A percentile compares a stretch with the other conserved stretches of the same genome.
These are phyloP conservation scores for Macquaria ambigua DNA, from an alignment of 2,113 vertebrate genomes.

Conservation along the genomic window DNA sequence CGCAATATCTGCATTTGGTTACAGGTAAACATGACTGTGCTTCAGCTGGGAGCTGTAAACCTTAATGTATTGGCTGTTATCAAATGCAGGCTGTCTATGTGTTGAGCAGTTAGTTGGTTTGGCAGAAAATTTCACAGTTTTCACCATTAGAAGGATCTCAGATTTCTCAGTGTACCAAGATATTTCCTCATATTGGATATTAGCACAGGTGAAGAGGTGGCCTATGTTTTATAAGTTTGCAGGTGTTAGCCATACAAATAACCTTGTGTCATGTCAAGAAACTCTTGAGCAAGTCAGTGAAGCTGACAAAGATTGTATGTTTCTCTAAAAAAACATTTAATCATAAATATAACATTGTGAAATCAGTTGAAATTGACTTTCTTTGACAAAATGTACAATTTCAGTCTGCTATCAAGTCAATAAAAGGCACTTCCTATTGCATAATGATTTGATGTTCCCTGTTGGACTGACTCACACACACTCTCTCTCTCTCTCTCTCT, in stretches of 20 bases:
- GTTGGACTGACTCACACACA: background rate
- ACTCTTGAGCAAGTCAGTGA: background rate
- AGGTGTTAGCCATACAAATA: slow-evolving; percentile 2
- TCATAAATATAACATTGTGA: slow-evolving; percentile 8
- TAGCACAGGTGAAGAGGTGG: background rate
- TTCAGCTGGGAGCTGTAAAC: background rate
- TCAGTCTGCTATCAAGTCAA: background rate
- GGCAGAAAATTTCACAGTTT: slow-evolving; percentile 1
- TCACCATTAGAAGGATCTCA: background rate
- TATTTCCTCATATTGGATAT: background rate
- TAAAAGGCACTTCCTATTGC: background rate
- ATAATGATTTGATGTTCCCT: background rate
- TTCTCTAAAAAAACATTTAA: background rate
- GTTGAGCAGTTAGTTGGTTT: background rate
- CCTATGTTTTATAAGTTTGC: background rate
- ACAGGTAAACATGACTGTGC: no score
- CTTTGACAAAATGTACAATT: slow-evolving; percentile 10
- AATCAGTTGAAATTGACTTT: background rate
- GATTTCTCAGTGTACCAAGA: background rate
- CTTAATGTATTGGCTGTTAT: background rate
- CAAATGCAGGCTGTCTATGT: background rate
- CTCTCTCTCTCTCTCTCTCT: no score
- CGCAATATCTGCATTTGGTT: background rate
- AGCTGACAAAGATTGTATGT: slow-evolving; percentile 1
- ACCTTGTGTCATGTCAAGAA: background rate